Evolutionary conservation across 2,113 vertebrate species (phyloP).

Genomic region (Phaethornis superciliosus): DNA sequence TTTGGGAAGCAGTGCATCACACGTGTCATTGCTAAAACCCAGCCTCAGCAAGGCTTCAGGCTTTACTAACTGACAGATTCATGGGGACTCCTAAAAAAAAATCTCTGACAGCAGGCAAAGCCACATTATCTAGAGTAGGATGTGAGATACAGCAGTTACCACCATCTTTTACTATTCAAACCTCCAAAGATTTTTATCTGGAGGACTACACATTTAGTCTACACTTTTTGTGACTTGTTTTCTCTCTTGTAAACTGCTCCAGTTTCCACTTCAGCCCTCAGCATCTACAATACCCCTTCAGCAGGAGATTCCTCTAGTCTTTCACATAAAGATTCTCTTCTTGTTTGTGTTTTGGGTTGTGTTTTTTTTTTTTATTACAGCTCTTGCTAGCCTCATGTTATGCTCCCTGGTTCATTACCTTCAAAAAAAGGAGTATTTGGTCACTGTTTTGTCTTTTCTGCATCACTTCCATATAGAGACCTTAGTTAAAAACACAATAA

Average conservation of each 20-base stretch:
- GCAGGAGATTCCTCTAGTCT: neutral
- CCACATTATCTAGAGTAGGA: neutral
- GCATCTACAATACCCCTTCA: neutral
- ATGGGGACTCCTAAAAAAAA: neutral
- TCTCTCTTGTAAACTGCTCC: neutral
- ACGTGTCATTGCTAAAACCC: rapidly evolving
- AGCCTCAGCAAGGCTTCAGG: neutral
- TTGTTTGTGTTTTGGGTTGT: neutral
- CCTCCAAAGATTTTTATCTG: neutral
- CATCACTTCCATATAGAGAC: neutral
- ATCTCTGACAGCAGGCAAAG: neutral
- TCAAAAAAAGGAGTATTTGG: neutral
- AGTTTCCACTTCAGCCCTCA: neutral
- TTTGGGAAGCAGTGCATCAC: rapidly evolving
- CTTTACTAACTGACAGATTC: neutral
- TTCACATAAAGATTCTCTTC: neutral
- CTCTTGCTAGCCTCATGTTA: neutral
- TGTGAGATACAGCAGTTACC: neutral
- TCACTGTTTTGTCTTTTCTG: neutral
- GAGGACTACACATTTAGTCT: neutral
- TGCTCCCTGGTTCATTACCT: neutral
- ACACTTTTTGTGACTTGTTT: neutral
- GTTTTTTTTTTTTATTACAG: neutral
- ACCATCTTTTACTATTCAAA: neutral
- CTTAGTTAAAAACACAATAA: neutral